Evolutionary conservation across 2,113 vertebrate genomes (phyloP).

Genomic region (Tachuris rubrigastra): DNA sequence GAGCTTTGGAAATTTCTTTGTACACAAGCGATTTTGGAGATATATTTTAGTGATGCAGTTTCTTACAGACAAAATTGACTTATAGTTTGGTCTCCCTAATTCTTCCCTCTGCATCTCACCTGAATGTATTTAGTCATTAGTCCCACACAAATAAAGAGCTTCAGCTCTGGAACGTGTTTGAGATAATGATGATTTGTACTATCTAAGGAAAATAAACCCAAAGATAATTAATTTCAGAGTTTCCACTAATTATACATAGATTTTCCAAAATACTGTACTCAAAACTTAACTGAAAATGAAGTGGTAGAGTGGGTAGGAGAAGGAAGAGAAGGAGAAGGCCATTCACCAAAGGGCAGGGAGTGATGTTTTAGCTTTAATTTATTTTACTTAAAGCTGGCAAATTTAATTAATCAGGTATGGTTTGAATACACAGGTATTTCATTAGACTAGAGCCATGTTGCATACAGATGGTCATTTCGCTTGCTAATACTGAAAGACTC

Average conservation of each 20-base stretch:
- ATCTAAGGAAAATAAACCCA: neutral
- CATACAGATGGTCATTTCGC: neutral
- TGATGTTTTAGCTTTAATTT: neutral
- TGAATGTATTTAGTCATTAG: neutral
- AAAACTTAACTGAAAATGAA: conserved; percentile 5
- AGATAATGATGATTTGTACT: neutral
- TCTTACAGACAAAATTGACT: neutral
- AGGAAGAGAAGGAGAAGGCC: neutral
- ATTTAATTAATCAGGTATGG: conserved; percentile 11
- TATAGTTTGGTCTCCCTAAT: neutral
- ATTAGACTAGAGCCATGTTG: neutral
- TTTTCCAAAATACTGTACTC: neutral
- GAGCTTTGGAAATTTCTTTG: neutral
- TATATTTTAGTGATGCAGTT: neutral
- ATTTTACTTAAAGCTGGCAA: neutral
- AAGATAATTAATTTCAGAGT: neutral
- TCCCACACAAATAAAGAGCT: neutral
- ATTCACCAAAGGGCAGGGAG: neutral
- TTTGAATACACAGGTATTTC: conserved; percentile 9
- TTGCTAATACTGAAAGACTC: neutral
- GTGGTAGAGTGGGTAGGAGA: neutral
- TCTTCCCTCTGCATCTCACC: neutral
- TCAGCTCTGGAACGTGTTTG: neutral
- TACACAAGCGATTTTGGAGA: neutral
- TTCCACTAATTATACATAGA: neutral